phyloP scores from a whole-genome alignment of 2,888 invertebrate genomes.

The Phaedon cochleariae region DNA sequence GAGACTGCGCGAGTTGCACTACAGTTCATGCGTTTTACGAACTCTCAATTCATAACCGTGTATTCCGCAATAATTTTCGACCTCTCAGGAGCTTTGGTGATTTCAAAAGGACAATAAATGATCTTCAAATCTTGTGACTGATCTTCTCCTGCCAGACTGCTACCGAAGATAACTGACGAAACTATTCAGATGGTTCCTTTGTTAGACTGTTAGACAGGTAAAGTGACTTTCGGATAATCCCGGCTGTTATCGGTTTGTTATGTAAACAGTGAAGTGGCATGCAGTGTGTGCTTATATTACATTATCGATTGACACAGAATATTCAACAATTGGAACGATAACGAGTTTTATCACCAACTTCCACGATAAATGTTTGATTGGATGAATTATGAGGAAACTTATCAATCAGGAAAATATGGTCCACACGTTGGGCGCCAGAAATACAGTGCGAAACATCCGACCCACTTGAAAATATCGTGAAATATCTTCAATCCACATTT shows the following conservation, averaged over 20 bases:
- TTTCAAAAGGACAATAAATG: neutral
- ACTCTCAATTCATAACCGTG: neutral
- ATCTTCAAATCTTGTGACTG: neutral
- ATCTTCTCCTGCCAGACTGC: too few species aligned
- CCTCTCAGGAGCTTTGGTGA: conserved; percentile 26
- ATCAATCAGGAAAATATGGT: too few species aligned
- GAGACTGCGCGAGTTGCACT: conserved; percentile 3
- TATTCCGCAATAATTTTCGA: neutral
- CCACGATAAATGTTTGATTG: too few species aligned
- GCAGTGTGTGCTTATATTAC: conserved; percentile 8
- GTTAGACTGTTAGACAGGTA: conserved; percentile 53
- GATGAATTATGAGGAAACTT: too few species aligned
- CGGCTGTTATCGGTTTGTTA: conserved; percentile 52
- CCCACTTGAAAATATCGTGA: too few species aligned
- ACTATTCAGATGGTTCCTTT: conserved; percentile 43
- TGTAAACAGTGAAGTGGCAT: conserved; percentile 51
- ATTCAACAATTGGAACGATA: too few species aligned
- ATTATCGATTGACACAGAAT: neutral
- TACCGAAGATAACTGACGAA: conserved; percentile 18
- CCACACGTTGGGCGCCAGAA: too few species aligned
- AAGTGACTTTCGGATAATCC: conserved; percentile 38
- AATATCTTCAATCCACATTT: too few species aligned
- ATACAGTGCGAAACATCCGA: too few species aligned
- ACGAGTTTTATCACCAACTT: too few species aligned
- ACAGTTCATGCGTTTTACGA: neutral